These are phyloP conservation scores for Hypomecis atomaria DNA, from an alignment of 2,888 invertebrate genomes.

Conservation along the genomic window DNA sequence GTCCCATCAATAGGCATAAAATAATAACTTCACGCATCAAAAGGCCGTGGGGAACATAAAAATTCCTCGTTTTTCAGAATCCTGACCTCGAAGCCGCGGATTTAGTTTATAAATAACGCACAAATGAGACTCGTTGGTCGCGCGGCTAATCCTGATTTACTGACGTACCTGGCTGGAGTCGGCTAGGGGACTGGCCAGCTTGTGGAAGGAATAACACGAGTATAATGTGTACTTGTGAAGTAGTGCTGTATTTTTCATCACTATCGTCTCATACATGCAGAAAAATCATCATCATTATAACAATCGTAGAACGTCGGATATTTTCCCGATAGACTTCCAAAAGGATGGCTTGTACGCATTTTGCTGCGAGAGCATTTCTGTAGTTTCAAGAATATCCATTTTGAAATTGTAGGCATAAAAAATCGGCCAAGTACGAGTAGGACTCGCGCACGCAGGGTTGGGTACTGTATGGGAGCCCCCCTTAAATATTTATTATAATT, in stretches of 20 bases:
- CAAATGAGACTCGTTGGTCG: conserved; percentile 73
- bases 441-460: no score
- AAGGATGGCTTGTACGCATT: no score
- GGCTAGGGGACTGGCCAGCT: conserved; percentile 29
- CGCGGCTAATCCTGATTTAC: conserved; percentile 79
- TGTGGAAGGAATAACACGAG: conserved; percentile 6
- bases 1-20: conserved; percentile 34
- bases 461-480: no score
- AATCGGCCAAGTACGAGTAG: no score
- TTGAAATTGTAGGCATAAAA: no score
- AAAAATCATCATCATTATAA: no score
- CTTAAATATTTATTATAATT: no score
- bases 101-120: conserved; percentile 78
- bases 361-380: no score
- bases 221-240: background rate
- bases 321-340: no score
- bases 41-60: conserved; percentile 57
- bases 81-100: conserved; percentile 49
- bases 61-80: conserved; percentile 58
- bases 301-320: no score
- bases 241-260: background rate
- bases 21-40: conserved; percentile 37
- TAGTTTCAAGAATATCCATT: no score
- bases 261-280: no score
- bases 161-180: conserved; percentile 57